Base-by-base conservation (phyloP, 2,797 vertebrate species). In the Babyrousa celebensis region DNA sequence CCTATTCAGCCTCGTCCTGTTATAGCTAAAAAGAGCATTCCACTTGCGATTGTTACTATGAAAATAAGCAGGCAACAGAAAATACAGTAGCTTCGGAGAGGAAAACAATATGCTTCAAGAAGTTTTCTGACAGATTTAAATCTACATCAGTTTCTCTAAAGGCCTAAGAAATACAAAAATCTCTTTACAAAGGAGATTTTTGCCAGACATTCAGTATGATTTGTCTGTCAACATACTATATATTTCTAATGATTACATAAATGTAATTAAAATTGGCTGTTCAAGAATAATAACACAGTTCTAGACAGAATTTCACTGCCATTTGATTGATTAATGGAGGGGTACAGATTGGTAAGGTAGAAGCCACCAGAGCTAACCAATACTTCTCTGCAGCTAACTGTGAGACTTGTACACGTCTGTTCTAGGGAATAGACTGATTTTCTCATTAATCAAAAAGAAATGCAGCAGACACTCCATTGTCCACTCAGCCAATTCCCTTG, bases 1-100 rank as follows among this genome's bases (percentile, higher is more conserved):
- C 52, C 80, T 94, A 96, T 91, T 96, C 95, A 96, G 86, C 32
- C 87, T 17, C 21, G 5, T 65, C 40, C 77, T 23, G 5, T 70
- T 83, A 77, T 6, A 96, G 86, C 94, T 96, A 91, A 96, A 95
- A 95, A 65, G 93, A 96, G 89, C 94, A 91, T 89, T 80, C 67
- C 78, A 90, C 70, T 91, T 96, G 89, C 82, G 95, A 85, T 90
- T 95, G 95, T 94, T 90, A 72, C 56, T 78, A 86, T 36, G 89
- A 95, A 96, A 94, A 96, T 43, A 92, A 90, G 82, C 86, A 93
- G 89, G 54, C 56, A 93, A 52, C 36, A 91, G 52, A 94, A 91
- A 58, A 87, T 94, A 97, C 87, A 94, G 91, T 89, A 88, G 75
- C 58, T 54, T 17, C 62, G 54, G 80, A 93, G 85, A 93, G 87